Conservation (phyloP, 2,888 invertebrate genomes). For the Xestia c-nigrum region DNA sequence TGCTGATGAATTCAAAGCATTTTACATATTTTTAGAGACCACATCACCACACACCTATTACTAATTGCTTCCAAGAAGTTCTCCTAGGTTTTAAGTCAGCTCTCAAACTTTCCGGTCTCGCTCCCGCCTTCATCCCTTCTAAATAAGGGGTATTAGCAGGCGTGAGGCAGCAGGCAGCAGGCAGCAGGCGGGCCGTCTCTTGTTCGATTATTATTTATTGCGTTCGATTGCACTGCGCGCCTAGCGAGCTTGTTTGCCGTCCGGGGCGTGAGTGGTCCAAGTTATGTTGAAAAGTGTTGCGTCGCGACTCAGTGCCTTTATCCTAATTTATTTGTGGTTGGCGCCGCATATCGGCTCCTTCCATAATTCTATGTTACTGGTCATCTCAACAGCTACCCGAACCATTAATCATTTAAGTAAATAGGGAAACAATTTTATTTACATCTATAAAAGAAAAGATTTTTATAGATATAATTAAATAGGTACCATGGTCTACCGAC, state of each 20-base stretch:
- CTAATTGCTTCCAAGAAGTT: neutral
- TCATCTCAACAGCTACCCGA: no score
- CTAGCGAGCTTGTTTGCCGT: constrained; percentile 64
- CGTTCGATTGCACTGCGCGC: constrained; percentile 68
- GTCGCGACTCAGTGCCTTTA: no score
- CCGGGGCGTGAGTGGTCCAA: constrained; percentile 48
- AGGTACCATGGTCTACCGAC: no score
- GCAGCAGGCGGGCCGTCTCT: constrained; percentile 55
- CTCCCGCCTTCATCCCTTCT: constrained; percentile 15
- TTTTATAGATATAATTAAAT: neutral
- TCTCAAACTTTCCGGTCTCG: constrained; percentile 22
- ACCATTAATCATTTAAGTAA: no score
- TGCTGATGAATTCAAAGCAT: neutral
- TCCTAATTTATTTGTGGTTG: no score
- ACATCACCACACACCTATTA: neutral
- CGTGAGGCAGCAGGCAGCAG: constrained; percentile 33
- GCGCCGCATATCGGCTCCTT: no score
- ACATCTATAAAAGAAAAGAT: neutral
- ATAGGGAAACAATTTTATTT: neutral
- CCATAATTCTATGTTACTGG: no score
- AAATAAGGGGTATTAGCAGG: constrained; percentile 25
- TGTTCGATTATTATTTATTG: constrained; percentile 71
- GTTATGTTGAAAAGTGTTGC: constrained; percentile 30
- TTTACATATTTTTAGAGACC: neutral
- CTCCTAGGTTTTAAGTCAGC: constrained; percentile 1